Evolutionary conservation across 2,888 invertebrate species (phyloP).

Genomic region (Temnothorax rugatulus): DNA sequence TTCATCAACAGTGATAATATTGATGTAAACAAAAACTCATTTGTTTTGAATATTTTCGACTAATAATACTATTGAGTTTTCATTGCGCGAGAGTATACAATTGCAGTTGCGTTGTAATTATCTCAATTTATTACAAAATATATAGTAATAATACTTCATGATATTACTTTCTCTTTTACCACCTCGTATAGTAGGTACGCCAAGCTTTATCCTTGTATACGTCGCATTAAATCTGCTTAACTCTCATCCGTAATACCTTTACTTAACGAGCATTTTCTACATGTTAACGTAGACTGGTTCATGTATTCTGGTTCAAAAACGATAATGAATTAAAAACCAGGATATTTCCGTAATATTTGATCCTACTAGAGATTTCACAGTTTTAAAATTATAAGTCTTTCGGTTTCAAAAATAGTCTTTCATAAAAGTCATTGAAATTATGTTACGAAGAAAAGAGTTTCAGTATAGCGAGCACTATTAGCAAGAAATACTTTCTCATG

Average conservation of each 20-base stretch:
- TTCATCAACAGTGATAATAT: constrained; percentile 27
- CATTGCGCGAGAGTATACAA: background rate
- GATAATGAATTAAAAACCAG: background rate
- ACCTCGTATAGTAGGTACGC: background rate
- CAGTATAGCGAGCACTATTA: background rate
- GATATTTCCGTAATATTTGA: constrained; percentile 5
- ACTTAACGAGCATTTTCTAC: constrained; percentile 58
- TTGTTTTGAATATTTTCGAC: background rate
- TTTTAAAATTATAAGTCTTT: background rate
- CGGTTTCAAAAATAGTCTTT: background rate
- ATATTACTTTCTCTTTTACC: background rate
- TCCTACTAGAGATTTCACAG: background rate
- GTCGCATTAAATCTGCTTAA: constrained; percentile 66
- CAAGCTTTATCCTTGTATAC: background rate
- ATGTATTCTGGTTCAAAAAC: constrained; percentile 58
- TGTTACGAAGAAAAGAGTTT: background rate
- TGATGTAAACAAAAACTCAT: background rate
- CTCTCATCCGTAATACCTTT: constrained; percentile 53
- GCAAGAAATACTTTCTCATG: background rate
- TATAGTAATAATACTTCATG: background rate
- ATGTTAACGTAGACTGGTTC: background rate
- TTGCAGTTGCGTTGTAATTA: background rate
- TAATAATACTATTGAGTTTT: background rate
- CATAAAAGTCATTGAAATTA: constrained; percentile 18
- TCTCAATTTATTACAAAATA: background rate